Conservation (phyloP, 2,888 invertebrate genomes). For the Cartodere bifasciata region DNA sequence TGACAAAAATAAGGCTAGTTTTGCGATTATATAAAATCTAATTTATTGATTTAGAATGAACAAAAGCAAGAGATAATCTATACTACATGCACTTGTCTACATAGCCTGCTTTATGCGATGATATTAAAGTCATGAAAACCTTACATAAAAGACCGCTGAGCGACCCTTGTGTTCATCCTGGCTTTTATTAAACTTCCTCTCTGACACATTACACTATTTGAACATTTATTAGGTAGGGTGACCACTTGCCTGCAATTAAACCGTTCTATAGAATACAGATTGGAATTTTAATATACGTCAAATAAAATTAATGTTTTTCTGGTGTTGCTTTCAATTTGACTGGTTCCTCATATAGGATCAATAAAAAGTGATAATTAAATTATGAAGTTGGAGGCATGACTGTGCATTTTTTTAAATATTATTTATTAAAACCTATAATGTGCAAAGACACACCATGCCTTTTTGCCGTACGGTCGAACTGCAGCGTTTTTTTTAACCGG, state of each 20-base stretch:
- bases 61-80: no score
- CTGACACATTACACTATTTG: slow-evolving; percentile 28
- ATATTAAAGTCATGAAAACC: slow-evolving; percentile 13
- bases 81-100: no score
- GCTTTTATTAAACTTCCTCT: slow-evolving; percentile 26
- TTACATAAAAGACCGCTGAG: slow-evolving; percentile 10
- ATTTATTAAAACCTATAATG: no score
- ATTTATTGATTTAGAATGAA: no score
- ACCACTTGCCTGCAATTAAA: slow-evolving; percentile 33
- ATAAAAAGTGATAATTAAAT: slow-evolving; percentile 2
- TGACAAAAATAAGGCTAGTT: no score
- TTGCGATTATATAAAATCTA: no score
- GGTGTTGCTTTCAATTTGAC: neutral
- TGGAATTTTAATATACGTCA: slow-evolving; percentile 34
- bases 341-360: neutral
- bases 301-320: slow-evolving; percentile 28
- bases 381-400: slow-evolving; percentile 5
- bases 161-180: slow-evolving; percentile 12
- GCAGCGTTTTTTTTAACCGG: no score
- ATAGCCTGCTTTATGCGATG: slow-evolving; percentile 13
- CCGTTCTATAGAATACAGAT: slow-evolving; percentile 23
- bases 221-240: slow-evolving; percentile 34
- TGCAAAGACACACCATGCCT: no score
- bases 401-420: no score
- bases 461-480: no score